phyloP scores from a whole-genome alignment of 2,797 vertebrate genomes.

The Xyrichtys novacula region DNA sequence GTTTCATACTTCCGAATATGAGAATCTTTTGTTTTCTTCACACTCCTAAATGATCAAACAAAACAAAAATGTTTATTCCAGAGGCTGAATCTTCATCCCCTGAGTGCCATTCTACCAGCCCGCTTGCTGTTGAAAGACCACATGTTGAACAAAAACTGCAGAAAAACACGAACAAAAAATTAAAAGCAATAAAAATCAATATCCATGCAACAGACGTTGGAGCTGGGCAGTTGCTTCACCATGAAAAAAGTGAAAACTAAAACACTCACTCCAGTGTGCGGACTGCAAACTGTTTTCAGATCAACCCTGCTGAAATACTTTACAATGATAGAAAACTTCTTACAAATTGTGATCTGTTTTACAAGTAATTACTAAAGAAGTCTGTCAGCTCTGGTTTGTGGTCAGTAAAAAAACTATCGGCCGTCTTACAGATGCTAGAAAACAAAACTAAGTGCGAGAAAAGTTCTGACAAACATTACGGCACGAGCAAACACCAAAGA shows the following conservation, averaged over 20 bases:
- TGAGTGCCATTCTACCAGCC: not conserved
- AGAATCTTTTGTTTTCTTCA: slow-evolving; percentile 27
- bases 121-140: slow-evolving; percentile 1
- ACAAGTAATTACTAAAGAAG: slow-evolving; percentile 26
- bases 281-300: slow-evolving; percentile 1
- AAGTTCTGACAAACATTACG: slow-evolving; percentile 28
- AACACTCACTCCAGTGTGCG: slow-evolving; percentile 29
- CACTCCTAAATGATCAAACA: slow-evolving; percentile 5
- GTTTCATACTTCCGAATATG: slow-evolving; percentile 48
- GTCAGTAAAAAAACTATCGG: slow-evolving; percentile 38
- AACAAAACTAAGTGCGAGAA: slow-evolving; percentile 52
- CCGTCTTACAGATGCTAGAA: slow-evolving; percentile 40
- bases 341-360: not conserved
- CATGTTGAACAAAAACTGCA: slow-evolving; percentile 8
- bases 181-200: slow-evolving; percentile 17
- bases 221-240: slow-evolving; percentile 23
- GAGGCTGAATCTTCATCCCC: slow-evolving; percentile 1
- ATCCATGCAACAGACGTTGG: slow-evolving; percentile 26
- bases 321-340: not conserved
- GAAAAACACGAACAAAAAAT: slow-evolving; percentile 25
- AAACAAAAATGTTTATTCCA: slow-evolving; percentile 46
- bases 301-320: not conserved
- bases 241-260: slow-evolving; percentile 31
- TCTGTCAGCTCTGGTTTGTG: slow-evolving; percentile 8
- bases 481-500: slow-evolving; percentile 47